These are phyloP conservation scores for Macrobrachium rosenbergii DNA, from an alignment of 1,140 invertebrate genomes.

Conservation along the genomic window DNA sequence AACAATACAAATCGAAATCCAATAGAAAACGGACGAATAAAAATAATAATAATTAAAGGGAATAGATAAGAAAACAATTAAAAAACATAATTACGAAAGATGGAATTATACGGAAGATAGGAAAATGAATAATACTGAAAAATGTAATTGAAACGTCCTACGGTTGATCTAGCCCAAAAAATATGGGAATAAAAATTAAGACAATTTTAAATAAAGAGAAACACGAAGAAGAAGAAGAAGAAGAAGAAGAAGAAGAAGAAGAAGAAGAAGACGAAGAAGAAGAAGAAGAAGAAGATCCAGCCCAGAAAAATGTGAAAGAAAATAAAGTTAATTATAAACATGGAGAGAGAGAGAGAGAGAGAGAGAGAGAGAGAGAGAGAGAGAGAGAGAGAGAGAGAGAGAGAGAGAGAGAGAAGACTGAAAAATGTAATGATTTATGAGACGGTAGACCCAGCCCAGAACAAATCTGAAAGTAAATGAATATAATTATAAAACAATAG, in stretches of 20 bases:
- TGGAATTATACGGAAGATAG: neutral
- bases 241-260: neutral
- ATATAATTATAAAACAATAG: neutral
- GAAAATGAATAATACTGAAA: neutral
- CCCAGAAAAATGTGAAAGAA: neutral
- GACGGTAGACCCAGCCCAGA: neutral
- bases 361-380: no score
- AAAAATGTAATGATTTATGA: neutral
- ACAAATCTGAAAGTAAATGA: neutral
- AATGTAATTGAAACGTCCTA: no score
- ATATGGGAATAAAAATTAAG: no score
- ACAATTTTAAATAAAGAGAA: no score
- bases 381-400: neutral
- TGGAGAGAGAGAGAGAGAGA: neutral
- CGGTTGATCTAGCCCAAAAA: no score
- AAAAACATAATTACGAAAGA: neutral
- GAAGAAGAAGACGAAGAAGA: neutral
- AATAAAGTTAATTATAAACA: neutral
- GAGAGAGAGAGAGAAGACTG: neutral
- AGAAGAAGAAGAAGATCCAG: neutral
- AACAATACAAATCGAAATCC: neutral
- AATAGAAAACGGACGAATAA: neutral
- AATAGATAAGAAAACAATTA: neutral
- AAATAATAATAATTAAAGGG: neutral
- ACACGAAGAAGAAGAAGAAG: neutral